Evolutionary conservation across 2,888 invertebrate genomes (phyloP).

Genomic region (Phaedon cochleariae): DNA sequence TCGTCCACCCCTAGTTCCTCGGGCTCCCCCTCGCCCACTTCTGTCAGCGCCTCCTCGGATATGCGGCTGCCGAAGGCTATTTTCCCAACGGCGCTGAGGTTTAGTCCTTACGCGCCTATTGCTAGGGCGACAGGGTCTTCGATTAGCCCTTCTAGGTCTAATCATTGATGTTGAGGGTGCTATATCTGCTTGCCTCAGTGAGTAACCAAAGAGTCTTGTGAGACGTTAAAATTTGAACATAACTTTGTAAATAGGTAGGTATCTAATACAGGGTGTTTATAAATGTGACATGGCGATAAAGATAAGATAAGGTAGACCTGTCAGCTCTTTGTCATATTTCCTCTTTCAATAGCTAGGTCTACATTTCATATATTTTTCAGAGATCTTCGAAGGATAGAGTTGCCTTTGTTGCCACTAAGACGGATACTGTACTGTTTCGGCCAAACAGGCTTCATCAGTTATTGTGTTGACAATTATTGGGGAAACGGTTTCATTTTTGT

Average conservation of each 20-base stretch:
- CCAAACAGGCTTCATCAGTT: too few relatives aligned
- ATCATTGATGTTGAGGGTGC: constrained; percentile 49
- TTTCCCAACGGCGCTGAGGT: constrained; percentile 61
- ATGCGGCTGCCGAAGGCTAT: constrained; percentile 62
- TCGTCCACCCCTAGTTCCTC: constrained; percentile 68
- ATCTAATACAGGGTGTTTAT: constrained; percentile 15
- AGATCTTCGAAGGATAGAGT: too few relatives aligned
- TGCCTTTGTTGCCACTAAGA: too few relatives aligned
- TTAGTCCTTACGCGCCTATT: constrained; percentile 61
- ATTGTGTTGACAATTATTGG: too few relatives aligned
- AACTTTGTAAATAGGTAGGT: constrained; percentile 43
- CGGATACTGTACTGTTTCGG: too few relatives aligned
- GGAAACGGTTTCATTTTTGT: constrained; percentile 23
- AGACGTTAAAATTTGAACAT: constrained; percentile 50
- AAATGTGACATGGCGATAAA: too few relatives aligned
- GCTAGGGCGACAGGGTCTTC: constrained; percentile 47
- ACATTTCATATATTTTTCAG: too few relatives aligned
- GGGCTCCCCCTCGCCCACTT: constrained; percentile 68
- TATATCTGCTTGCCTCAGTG: background rate
- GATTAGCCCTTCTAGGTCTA: constrained; percentile 49
- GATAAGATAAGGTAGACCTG: too few relatives aligned
- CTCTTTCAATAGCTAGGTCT: too few relatives aligned
- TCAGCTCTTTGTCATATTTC: too few relatives aligned
- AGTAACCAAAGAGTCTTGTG: constrained; percentile 54
- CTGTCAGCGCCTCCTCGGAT: constrained; percentile 57